A percentile compares a stretch with the other conserved stretches of the same genome.
Evolutionary conservation across 30 jellyfish, hydroid and myxozoan genomes (phyloP).

Genomic region (Chrysaora quinquecirrha): DNA sequence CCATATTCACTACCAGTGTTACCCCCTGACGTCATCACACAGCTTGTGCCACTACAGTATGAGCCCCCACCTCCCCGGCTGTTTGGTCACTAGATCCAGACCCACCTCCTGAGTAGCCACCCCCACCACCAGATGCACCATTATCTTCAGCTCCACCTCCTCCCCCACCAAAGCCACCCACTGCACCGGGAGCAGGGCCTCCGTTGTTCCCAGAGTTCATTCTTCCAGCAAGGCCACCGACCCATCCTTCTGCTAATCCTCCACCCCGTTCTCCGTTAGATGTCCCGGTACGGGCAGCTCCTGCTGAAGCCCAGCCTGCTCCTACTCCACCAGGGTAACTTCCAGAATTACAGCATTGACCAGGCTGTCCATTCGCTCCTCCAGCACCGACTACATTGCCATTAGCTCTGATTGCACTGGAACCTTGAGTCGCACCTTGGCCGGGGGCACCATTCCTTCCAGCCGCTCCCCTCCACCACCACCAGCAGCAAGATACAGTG

Average conservation of each 20-base stretch:
- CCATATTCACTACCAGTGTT: conserved; percentile 59
- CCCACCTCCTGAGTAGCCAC: conserved; percentile 75
- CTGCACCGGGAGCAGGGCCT: conserved; percentile 75
- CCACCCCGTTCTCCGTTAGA: conserved; percentile 62
- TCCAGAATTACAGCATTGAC: conserved; percentile 56
- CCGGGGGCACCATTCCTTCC: conserved; percentile 60
- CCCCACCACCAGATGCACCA: conserved; percentile 74
- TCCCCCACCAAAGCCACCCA: conserved; percentile 73
- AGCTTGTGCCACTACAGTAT: conserved; percentile 18
- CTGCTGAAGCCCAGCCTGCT: conserved; percentile 48
- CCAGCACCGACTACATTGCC: conserved; percentile 32
- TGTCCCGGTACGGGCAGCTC: not conserved
- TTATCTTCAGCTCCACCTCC: conserved; percentile 60
- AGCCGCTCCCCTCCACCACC: conserved; percentile 77
- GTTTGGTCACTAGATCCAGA: conserved; percentile 9
- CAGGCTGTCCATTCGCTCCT: conserved; percentile 52
- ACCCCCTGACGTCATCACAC: conserved; percentile 38
- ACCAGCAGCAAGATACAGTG: conserved; percentile 45
- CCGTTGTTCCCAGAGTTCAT: conserved; percentile 61
- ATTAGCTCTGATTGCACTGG: not conserved
- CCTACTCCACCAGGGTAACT: conserved; percentile 66
- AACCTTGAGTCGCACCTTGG: conserved; percentile 13
- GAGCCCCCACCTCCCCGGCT: conserved; percentile 77
- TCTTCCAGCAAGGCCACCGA: conserved; percentile 48
- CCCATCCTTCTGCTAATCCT: conserved; percentile 9